These are phyloP conservation scores for Eriocheir sinensis DNA, from an alignment of 1,140 invertebrate species.

Conservation along the genomic window DNA sequence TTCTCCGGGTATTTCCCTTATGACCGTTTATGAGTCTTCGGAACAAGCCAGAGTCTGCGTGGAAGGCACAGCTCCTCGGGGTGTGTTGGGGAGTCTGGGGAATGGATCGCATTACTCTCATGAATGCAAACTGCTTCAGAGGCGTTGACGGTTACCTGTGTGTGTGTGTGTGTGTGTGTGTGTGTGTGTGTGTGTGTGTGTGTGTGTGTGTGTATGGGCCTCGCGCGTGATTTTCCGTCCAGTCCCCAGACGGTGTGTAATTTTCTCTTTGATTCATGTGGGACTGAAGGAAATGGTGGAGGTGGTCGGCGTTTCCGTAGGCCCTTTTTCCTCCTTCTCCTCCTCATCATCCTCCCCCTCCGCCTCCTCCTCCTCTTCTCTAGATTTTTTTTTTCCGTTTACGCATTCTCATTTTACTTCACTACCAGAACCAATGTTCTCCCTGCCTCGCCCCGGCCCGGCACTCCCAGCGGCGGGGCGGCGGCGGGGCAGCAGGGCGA, in stretches of 20 bases:
- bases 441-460: background rate
- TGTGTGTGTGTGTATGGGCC: background rate
- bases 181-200: conserved; percentile 14
- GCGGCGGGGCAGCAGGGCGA: background rate
- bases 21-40: too few species aligned
- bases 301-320: conserved; percentile 9
- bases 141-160: background rate
- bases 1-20: too few species aligned
- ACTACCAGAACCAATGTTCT: background rate
- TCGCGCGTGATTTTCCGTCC: conserved; percentile 44
- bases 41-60: too few species aligned
- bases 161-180: conserved; percentile 53
- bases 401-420: too few species aligned
- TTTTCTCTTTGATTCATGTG: conserved; percentile 69
- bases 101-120: too few species aligned
- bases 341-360: background rate
- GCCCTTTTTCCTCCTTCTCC: background rate
- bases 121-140: background rate
- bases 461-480: background rate
- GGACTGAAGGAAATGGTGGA: conserved; percentile 35
- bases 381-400: too few species aligned
- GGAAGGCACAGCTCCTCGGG: too few species aligned
- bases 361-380: background rate
- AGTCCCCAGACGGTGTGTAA: conserved; percentile 44
- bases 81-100: too few species aligned